A percentile compares a stretch with the other conserved stretches of the same genome.
Conservation (phyloP, 2,797 vertebrate genomes). For the Lagorchestes hirsutus region DNA sequence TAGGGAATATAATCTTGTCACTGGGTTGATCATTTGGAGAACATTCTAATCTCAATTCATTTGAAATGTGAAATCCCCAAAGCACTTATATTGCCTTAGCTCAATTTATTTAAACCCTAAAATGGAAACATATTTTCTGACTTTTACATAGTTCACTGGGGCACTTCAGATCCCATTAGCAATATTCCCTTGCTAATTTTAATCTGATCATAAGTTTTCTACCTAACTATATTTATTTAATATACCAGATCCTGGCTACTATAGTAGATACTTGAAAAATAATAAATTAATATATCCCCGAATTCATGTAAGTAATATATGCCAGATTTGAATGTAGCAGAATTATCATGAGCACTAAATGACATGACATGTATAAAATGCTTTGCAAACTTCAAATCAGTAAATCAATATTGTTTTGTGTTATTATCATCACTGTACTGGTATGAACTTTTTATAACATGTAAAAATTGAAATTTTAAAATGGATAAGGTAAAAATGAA, state of each 20-base stretch:
- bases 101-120: background rate
- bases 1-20: background rate
- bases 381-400: background rate
- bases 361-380: background rate
- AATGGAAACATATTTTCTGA: conserved; percentile 8
- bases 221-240: conserved; percentile 5
- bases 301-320: background rate
- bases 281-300: background rate
- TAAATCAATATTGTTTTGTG: background rate
- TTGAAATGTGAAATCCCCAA: background rate
- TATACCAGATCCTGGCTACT: conserved; percentile 17
- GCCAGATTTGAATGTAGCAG: background rate
- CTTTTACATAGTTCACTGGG: conserved; percentile 32
- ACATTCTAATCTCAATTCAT: conserved; percentile 14
- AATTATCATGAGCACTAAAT: background rate
- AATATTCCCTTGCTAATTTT: conserved; percentile 24
- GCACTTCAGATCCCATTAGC: background rate
- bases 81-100: background rate
- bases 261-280: conserved; percentile 10
- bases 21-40: background rate
- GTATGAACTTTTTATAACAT: background rate
- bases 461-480: background rate
- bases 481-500: background rate
- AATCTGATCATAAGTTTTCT: background rate
- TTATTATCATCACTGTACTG: background rate